These are phyloP conservation scores for Engystomops pustulosus DNA, from an alignment of 2,113 vertebrate species.

Conservation along the genomic window DNA sequence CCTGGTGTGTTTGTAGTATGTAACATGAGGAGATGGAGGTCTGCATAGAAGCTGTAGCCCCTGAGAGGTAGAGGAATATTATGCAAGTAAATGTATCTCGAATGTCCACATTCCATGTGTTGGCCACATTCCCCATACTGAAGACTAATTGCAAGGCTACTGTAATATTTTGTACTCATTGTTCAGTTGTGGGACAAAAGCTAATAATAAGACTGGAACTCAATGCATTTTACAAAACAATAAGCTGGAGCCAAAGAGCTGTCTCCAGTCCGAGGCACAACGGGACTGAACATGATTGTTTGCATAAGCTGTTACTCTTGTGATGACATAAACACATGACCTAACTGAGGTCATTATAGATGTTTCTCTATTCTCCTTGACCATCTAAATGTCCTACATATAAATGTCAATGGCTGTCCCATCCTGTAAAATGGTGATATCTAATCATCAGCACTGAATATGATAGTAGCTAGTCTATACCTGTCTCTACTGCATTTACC, in stretches of 20 bases:
- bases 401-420: neutral
- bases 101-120: too few species aligned
- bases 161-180: too few species aligned
- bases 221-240: too few species aligned
- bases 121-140: too few species aligned
- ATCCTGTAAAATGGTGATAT: neutral
- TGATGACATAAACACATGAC: neutral
- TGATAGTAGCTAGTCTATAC: neutral
- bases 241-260: too few species aligned
- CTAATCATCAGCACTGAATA: neutral
- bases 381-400: neutral
- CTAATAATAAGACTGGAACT: too few species aligned
- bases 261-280: too few species aligned
- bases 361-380: neutral
- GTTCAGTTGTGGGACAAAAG: too few species aligned
- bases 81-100: neutral
- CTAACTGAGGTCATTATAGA: neutral
- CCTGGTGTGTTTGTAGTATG: neutral
- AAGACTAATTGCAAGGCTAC: too few species aligned
- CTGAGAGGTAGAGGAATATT: neutral
- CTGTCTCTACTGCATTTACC: neutral
- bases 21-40: neutral
- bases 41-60: neutral
- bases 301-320: too few species aligned
- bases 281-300: too few species aligned